These are phyloP conservation scores for Stichopus chloronotus DNA, from an alignment of 35 echinoderm and acorn worm species.

Conservation along the genomic window DNA sequence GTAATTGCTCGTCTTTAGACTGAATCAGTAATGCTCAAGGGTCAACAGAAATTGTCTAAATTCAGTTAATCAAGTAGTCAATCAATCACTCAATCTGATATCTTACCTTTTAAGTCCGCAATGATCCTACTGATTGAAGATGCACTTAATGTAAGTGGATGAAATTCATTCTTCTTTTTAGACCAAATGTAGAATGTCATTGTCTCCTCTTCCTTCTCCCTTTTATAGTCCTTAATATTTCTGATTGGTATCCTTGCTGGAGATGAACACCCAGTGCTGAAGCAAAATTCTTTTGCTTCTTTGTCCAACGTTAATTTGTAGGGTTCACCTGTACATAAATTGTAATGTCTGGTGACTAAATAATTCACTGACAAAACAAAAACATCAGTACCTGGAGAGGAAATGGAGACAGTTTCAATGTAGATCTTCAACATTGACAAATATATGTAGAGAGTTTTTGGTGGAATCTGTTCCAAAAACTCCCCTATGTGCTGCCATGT, in stretches of 20 bases:
- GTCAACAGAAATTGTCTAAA: too few relatives aligned
- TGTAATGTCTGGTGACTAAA: not conserved
- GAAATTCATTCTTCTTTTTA: not conserved
- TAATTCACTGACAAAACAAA: not conserved
- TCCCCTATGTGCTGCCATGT: too few relatives aligned
- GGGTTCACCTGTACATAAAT: not conserved
- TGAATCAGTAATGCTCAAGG: too few relatives aligned
- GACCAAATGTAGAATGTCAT: not conserved
- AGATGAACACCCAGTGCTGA: not conserved
- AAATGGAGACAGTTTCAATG: not conserved
- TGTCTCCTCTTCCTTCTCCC: not conserved
- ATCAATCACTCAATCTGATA: not conserved
- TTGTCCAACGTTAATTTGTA: not conserved
- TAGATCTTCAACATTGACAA: too few relatives aligned
- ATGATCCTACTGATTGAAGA: not conserved
- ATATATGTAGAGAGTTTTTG: too few relatives aligned
- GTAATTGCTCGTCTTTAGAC: too few relatives aligned
- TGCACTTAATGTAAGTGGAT: not conserved
- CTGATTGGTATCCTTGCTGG: not conserved
- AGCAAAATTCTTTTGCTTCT: not conserved
- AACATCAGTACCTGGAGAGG: not conserved
- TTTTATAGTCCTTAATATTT: not conserved
- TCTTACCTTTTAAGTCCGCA: not conserved
- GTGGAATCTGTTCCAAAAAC: too few relatives aligned
- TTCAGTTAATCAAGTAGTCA: not conserved